Base-by-base conservation (phyloP, 2,888 invertebrate species). In the Tetheella fluctuosa region DNA sequence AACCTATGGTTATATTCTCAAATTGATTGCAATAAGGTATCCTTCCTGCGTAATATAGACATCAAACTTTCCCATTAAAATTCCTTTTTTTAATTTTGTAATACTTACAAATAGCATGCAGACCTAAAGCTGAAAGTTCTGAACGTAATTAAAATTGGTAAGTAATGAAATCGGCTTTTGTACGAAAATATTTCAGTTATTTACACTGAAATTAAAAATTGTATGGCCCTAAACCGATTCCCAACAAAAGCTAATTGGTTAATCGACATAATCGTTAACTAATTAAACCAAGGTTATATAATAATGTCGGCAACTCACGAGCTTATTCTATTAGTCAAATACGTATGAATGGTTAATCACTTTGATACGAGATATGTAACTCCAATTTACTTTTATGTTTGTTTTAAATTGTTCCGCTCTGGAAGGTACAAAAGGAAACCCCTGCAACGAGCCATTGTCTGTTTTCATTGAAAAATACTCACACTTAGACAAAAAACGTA, bases 341-440 rank as follows among this genome's bases (percentile, higher is more conserved):
- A 48, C 48, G 4, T 20, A 48, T 48, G 48, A 48, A 48, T 48
- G 7, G 48, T 48, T 48, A 48, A 48, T 48, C 48, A 20, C 48
- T 48, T 48, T 48, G n/a, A 20, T 48, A 25, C 37, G 13, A 20
- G 48, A 48, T n/a, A 48, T 1, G 20, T 20, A 48, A n/a, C 48
- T 10, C 20, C 20, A 42, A 42, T 15, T 42, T n/a, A 17, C 17
- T 42, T 42, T 30, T 10, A 34, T 34, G 34, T 34, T 20, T 20
- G 20, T 17, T 48, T n/a, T 20, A 20, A 48, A 48, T 48, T 17
- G 8, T 20, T 48, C 48, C n/a, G 10, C 20, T 17, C 13, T 34
- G 34, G 34, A 42, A 17, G 7, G 17, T 42, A 20, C 48, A 48
- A 48, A 48, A 20, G 48, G 48, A n/a, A 39, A 5, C 39, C 39